phyloP scores from a whole-genome alignment of 2,888 invertebrate genomes.

The Omphaloscelis lunosa region DNA sequence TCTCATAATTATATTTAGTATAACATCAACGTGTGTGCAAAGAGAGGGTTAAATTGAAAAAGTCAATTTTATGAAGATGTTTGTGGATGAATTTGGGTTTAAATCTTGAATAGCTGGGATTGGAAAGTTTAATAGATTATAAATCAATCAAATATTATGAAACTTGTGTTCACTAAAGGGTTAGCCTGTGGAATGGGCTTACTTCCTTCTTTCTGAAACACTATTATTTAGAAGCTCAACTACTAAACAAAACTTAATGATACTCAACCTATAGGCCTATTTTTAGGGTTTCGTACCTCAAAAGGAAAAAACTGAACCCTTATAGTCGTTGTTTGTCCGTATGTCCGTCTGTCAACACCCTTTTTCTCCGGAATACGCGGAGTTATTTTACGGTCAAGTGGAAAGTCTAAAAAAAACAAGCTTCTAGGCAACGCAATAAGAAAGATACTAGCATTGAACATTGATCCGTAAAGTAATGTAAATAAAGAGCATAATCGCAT shows the following conservation, averaged over 20 bases:
- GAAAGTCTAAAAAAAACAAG: too few species aligned
- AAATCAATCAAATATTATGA: slow-evolving; percentile 2
- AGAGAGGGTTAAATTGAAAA: slow-evolving; percentile 52
- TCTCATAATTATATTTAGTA: slow-evolving; percentile 66
- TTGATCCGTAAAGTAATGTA: too few species aligned
- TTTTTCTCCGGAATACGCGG: too few species aligned
- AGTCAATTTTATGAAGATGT: slow-evolving; percentile 41
- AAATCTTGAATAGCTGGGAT: slow-evolving; percentile 1
- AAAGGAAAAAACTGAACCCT: too few species aligned
- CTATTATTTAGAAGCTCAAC: background rate
- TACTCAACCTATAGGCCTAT: background rate
- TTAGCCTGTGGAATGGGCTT: background rate
- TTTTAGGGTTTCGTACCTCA: too few species aligned
- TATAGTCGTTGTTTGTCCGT: too few species aligned
- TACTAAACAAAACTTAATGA: background rate
- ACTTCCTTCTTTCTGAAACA: background rate
- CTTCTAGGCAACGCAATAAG: too few species aligned
- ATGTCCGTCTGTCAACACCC: too few species aligned
- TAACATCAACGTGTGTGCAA: slow-evolving; percentile 50
- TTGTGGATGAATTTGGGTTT: slow-evolving; percentile 2
- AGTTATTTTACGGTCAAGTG: too few species aligned
- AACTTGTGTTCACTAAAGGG: background rate
- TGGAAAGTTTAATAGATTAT: slow-evolving; percentile 16
- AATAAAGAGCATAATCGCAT: too few species aligned
- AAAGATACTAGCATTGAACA: too few species aligned